Evolutionary conservation across 2,888 invertebrate species (phyloP), one percentile per base, ranked within the genome.

Genomic region (Cephalotes varians): DNA sequence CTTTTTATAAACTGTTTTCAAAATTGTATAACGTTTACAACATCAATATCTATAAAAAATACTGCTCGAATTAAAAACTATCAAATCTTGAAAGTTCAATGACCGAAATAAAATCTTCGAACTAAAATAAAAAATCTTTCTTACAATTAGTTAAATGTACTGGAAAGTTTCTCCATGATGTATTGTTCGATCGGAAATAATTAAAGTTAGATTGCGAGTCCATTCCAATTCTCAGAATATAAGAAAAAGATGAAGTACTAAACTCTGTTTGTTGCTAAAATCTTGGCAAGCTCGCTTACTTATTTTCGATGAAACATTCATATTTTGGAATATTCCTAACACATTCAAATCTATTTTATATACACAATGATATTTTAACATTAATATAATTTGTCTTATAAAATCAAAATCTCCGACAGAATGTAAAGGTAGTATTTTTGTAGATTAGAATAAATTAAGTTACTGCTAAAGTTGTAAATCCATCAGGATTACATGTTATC

Each of bases 111-210:
- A 74, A 3, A 21, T 74, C 10, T 34, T 74, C 10, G 15, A 31
- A 34, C 6, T 47, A 10, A n/a, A n/a, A 44, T 73, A 34, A 60
- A 60, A 21, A 21, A 73, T 60, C 21, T 6, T 62, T 4, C 9
- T 60, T n/a, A 60, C 12, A 12, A 40, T 40, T 7, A 40, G 40
- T 40, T 21, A 49, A 62, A 49, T 60, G 31, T 73, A 74, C 10
- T 34, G 31, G 31, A 47, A 60, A 47, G 31, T n/a, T 60, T 60
- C 44, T 21, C 31, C 5, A 71, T 34, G 18, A 25, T 15, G 10
- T 47, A 31, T 31, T 31, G 31, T 73, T 60, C 18, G 47, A 74
- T 74, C 18, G 6, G 31, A 47, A 31, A 47, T 58, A 60, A 74
- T 49, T 60, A 47, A 73, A 31, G 47, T 25, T 74, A 18, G 10